phyloP scores from a whole-genome alignment of 2,113 vertebrate genomes.

The Cinclus cinclus region DNA sequence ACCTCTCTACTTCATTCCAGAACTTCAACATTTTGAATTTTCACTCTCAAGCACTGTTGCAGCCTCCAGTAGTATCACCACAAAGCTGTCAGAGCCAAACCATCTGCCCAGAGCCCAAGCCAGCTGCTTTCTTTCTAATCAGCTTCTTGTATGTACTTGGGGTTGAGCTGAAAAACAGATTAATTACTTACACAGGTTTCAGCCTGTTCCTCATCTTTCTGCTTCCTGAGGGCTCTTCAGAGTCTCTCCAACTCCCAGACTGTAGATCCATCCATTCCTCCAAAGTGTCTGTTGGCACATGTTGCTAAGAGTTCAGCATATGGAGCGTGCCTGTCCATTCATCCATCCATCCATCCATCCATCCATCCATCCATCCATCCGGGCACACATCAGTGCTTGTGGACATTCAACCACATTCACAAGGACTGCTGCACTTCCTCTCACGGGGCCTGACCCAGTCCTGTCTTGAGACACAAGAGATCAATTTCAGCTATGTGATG shows the following conservation, averaged over 20 bases:
- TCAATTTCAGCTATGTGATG: not conserved
- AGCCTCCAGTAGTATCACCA: not conserved
- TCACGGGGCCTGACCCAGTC: not conserved
- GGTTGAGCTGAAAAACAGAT: not conserved
- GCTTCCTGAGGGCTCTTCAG: not conserved
- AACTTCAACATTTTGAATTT: not conserved
- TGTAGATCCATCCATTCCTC: not conserved
- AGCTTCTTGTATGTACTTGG: not conserved
- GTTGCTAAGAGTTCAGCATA: not conserved
- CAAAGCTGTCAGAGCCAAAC: not conserved
- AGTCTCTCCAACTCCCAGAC: not conserved
- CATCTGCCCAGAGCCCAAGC: not conserved
- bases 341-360: not conserved
- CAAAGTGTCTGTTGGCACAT: not conserved
- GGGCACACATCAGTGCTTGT: not conserved
- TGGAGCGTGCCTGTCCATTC: accelerated
- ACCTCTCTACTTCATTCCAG: not conserved
- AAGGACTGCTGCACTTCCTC: not conserved
- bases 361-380: not conserved
- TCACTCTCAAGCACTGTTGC: not conserved
- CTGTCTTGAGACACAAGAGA: not conserved
- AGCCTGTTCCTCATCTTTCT: not conserved
- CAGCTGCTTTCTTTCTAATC: not conserved
- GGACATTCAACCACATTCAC: not conserved
- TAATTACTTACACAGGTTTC: not conserved